These are phyloP conservation scores for Notothenia rossii DNA, from an alignment of 2,113 vertebrate genomes.

Conservation along the genomic window DNA sequence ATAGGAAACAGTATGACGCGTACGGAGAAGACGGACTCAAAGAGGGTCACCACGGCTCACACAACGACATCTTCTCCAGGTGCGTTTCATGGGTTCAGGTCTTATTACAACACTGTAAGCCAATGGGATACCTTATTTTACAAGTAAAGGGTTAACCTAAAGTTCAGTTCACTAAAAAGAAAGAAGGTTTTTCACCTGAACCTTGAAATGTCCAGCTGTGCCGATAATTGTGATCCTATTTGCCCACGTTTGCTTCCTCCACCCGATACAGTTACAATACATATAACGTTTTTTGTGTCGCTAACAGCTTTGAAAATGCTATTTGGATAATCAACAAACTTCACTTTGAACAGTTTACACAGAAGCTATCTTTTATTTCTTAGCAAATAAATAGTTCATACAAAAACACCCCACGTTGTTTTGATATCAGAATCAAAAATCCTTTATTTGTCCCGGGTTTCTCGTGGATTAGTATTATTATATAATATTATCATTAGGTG, in stretches of 20 bases:
- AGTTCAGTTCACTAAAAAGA: not conserved
- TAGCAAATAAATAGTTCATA: not conserved
- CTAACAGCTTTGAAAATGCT: too few relatives aligned
- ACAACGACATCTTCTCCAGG: conserved; percentile 99
- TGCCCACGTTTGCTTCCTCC: not conserved
- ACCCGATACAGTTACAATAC: too few relatives aligned
- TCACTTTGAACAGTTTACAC: not conserved
- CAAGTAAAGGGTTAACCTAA: not conserved
- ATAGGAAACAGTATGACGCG: conserved; percentile 95
- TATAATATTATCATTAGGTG: too few relatives aligned
- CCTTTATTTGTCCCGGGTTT: too few relatives aligned
- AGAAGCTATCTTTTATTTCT: not conserved
- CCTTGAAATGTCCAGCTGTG: not conserved
- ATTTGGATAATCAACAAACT: not conserved
- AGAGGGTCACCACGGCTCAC: conserved; percentile 96
- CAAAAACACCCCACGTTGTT: too few relatives aligned
- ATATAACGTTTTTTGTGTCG: too few relatives aligned
- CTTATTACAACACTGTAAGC: not conserved
- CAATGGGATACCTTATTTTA: not conserved
- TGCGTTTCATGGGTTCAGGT: conserved; percentile 71
- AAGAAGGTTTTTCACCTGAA: too few relatives aligned
- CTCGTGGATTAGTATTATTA: too few relatives aligned
- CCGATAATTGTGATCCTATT: not conserved
- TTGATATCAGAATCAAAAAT: too few relatives aligned
- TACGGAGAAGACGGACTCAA: conserved; percentile 98